Base-by-base conservation (phyloP, 2,888 invertebrate genomes). In the Cephus nigrinus region DNA sequence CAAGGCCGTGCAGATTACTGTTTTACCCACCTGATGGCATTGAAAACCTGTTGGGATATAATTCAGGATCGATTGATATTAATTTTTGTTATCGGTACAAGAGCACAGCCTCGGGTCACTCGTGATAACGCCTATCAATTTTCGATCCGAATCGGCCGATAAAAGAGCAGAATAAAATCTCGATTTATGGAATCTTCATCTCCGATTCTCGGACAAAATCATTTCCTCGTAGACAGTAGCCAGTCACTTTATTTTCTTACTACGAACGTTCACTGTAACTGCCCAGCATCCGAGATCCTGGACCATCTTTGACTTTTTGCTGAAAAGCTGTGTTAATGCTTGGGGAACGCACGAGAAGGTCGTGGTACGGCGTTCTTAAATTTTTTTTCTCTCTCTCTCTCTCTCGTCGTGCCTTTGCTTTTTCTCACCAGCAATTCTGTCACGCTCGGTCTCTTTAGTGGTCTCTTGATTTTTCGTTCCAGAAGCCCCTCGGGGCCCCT, bases 1-100 rank as follows among this genome's bases (percentile, higher is more conserved):
- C 86, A 87, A 87, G 86, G 87, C 79, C 86, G 83, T 75, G 76
- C 76, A 79, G 15, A 15, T 15, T 15, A 23, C 40, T 23, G 40
- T 74, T 68, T 75, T 76, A 78, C 75, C 74, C 80, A 80, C 79
- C 81, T 80, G 79, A 77, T 75, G 69, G 75, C 71, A 78, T 79
- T 79, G 80, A 78, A 81, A 81, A 71, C 71, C 77, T 73, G 76
- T 79, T 76, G 75, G 77, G 75, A 80, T 75, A 74, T 78, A 76
- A 80, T 79, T 79, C 80, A 75, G 75, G 80, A 68, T 68, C 74
- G 76, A 68, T 55, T 5, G 40, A 23, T 55, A 9, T 23, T 9
- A 12, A 12, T 12, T 35, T 35, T 35, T 35, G 0, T 3, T 11
- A 35, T 35, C 35, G 35, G 3, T 35, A 12, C 35, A 12, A 35